Base-by-base conservation (phyloP, 2,797 vertebrate genomes). In the Siniperca undulata region DNA sequence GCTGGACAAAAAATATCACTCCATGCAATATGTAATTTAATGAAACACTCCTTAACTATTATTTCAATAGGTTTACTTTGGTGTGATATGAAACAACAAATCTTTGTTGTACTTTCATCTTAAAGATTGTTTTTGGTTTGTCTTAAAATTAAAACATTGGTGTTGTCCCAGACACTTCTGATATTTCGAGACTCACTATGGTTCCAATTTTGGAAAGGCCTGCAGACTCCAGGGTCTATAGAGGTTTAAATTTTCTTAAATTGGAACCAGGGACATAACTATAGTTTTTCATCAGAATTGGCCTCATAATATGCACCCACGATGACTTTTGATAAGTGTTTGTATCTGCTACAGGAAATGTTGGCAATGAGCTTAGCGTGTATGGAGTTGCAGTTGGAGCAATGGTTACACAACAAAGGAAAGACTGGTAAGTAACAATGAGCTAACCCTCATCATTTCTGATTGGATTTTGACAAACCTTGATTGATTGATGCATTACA, bases 311-410 rank as follows among this genome's bases (percentile, higher is more conserved):
- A 53, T 61, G 5, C 20, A 3, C 2, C 27, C 13, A n/a, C 13
- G 38, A 5, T 53, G 44, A 62, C 17, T 0, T 74, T 5, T 73
- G n/a, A 77, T 84, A 17, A 5, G 3, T 44, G 5, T 42, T 53
- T 62, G 12, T 70, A 22, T 20, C 70, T 62, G 62, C 85, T 86
- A 0, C 85, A 99, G 99, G 98, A 98, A 78, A 98, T 99, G 97
- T 95, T 99, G 97, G 82, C 97, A 62, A 98, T 99, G 97, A 97
- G 97, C 78, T 94, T 99, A 27, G 97, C 96, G 0, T 98, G 98
- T 91, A 99, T 99, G 98, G 99, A 99, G 85, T 91, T 99, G 52
- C 98, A 98, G 75, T 85, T 99, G 92, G 98, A 99, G 84, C 97
- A 98, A 76, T 98, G 97, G 97, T 93, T 97, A 9, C 93, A 97